Evolutionary conservation across 2,113 vertebrate species (phyloP).

Genomic region (Rallus limicola): DNA sequence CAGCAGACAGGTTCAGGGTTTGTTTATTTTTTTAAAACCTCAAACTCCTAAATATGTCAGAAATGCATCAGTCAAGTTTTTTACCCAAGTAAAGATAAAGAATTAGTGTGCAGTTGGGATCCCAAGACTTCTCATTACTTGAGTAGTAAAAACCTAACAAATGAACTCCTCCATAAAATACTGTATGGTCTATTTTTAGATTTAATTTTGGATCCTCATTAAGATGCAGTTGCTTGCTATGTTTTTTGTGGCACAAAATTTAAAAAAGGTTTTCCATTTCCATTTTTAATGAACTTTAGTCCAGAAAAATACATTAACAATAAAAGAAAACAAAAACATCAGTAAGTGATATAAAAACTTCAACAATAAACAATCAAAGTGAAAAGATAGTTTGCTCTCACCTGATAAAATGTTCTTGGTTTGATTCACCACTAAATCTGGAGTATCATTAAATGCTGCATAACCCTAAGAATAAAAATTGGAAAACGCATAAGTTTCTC

Average conservation of each 20-base stretch:
- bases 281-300: neutral
- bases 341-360: neutral
- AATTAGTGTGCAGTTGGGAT: neutral
- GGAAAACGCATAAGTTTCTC: neutral
- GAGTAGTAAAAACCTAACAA: neutral
- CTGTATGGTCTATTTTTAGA: neutral
- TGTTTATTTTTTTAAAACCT: neutral
- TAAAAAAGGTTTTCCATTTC: neutral
- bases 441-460: slow-evolving; percentile 85
- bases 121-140: neutral
- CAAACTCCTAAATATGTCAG: neutral
- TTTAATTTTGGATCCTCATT: neutral
- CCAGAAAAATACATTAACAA: neutral
- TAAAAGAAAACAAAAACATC: neutral
- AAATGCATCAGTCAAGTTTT: neutral
- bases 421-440: slow-evolving; percentile 84
- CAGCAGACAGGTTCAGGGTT: neutral
- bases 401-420: slow-evolving; percentile 81
- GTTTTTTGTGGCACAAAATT: neutral
- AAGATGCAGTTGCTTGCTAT: neutral
- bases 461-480: slow-evolving; percentile 79
- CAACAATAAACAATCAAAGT: neutral
- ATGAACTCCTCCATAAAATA: neutral
- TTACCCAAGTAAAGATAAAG: neutral
- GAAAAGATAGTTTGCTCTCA: slow-evolving; percentile 58